These are phyloP conservation scores for Abrostola triplasia DNA, from an alignment of 2,888 invertebrate species.

Conservation along the genomic window DNA sequence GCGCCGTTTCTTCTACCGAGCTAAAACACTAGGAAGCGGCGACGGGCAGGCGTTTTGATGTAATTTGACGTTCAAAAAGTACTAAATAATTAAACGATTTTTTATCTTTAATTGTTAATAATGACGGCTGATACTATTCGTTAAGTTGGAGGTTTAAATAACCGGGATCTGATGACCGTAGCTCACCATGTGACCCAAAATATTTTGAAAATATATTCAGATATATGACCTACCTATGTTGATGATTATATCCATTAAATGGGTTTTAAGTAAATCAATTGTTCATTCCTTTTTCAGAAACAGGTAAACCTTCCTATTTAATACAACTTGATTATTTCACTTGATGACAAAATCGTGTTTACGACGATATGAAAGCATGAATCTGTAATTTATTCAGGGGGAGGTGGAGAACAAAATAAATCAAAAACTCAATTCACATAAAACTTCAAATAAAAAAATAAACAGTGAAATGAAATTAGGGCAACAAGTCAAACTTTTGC, in stretches of 20 bases:
- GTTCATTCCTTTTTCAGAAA: not conserved
- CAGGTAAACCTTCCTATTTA: not conserved
- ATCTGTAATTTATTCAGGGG: slow-evolving; percentile 42
- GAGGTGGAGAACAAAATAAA: slow-evolving; percentile 64
- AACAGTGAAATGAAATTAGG: slow-evolving; percentile 81
- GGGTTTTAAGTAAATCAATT: not conserved
- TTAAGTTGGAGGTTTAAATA: too few species aligned
- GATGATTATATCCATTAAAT: not conserved
- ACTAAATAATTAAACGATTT: too few species aligned
- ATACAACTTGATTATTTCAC: slow-evolving; percentile 13
- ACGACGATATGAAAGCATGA: slow-evolving; percentile 35
- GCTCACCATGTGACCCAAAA: too few species aligned
- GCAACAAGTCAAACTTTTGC: slow-evolving; percentile 79
- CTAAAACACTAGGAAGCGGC: too few species aligned
- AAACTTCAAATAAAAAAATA: slow-evolving; percentile 77
- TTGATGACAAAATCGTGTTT: slow-evolving; percentile 35
- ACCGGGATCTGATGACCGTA: too few species aligned
- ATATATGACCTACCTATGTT: too few species aligned
- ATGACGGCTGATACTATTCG: too few species aligned
- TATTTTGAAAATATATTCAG: too few species aligned
- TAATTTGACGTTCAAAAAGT: too few species aligned
- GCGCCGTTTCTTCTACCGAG: too few species aligned
- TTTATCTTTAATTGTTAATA: too few species aligned
- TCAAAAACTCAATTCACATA: slow-evolving; percentile 75
- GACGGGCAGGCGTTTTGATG: too few species aligned